phyloP scores from a whole-genome alignment of 2,113 vertebrate genomes.

The Gallinago undulata region DNA sequence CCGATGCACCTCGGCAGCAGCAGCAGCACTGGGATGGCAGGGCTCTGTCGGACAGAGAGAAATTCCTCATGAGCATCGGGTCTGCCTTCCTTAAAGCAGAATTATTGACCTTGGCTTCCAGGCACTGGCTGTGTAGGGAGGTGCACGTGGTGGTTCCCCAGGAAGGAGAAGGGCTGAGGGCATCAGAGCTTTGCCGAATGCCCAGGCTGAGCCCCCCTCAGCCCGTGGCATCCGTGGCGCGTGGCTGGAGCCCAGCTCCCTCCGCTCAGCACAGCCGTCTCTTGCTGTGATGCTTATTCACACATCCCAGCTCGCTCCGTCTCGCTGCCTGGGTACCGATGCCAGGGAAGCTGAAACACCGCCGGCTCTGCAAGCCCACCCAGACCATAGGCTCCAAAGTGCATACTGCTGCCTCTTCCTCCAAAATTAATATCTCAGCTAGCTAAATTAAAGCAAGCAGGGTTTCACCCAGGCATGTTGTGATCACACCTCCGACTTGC shows the following conservation, averaged over 20 bases:
- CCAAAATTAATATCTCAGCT: constrained; percentile 68
- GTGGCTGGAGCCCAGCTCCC: constrained; percentile 1
- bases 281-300: constrained; percentile 46
- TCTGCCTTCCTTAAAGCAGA: not conserved
- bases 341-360: constrained; percentile 46
- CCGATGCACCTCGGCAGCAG: not conserved
- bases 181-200: not conserved
- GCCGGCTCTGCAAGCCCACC: constrained; percentile 37
- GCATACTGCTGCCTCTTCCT: constrained; percentile 29
- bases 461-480: constrained; percentile 64
- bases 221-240: not conserved
- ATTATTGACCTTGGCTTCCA: not conserved
- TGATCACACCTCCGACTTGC: constrained; percentile 64
- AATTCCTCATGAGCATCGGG: not conserved
- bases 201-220: not conserved
- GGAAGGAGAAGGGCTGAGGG: not conserved
- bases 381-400: constrained; percentile 48
- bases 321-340: constrained; percentile 23
- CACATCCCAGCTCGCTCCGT: constrained; percentile 25
- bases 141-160: not conserved
- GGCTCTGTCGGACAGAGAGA: not conserved
- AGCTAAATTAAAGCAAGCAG: constrained; percentile 57
- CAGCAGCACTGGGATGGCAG: not conserved
- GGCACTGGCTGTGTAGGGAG: not conserved
- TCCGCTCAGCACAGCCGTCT: not conserved